phyloP scores from a whole-genome alignment of 2,888 invertebrate genomes.

The Thymelicus acteon region DNA sequence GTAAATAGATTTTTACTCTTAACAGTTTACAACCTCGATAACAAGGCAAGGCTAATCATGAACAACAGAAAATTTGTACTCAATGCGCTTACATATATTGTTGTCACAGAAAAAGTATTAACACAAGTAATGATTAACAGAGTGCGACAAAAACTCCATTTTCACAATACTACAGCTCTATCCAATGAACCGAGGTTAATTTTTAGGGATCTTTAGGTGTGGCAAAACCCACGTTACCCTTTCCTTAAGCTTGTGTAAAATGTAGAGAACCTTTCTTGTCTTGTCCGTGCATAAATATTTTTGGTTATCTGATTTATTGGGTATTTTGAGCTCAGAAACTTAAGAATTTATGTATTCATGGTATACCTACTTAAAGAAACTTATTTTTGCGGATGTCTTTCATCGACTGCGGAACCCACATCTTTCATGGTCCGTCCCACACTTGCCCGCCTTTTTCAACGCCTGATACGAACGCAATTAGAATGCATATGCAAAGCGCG shows the following conservation, averaged over 20 bases:
- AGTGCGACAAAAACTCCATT: slow-evolving; percentile 19
- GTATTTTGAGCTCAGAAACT: too few species aligned
- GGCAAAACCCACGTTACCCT: too few species aligned
- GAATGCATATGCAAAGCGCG: slow-evolving; percentile 36
- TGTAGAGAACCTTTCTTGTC: too few species aligned
- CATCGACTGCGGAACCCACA: neutral
- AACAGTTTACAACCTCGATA: neutral
- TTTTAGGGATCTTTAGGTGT: neutral
- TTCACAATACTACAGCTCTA: slow-evolving; percentile 6
- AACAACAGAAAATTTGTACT: slow-evolving; percentile 31
- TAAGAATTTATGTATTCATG: too few species aligned
- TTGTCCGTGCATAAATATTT: too few species aligned
- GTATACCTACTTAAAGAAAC: too few species aligned
- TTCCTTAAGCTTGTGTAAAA: too few species aligned
- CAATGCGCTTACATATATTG: slow-evolving; percentile 18
- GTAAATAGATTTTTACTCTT: too few species aligned
- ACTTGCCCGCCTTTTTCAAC: neutral
- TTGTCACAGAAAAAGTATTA: slow-evolving; percentile 17
- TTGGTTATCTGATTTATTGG: slow-evolving; percentile 15
- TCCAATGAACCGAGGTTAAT: slow-evolving; percentile 28
- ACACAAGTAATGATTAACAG: slow-evolving; percentile 18
- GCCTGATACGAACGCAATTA: slow-evolving; percentile 22
- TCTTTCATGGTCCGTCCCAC: neutral
- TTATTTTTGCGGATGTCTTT: too few species aligned
- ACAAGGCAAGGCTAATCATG: slow-evolving; percentile 1